phyloP scores from a whole-genome alignment of 1,140 invertebrate genomes.

The Oncopodura yosiiana region DNA sequence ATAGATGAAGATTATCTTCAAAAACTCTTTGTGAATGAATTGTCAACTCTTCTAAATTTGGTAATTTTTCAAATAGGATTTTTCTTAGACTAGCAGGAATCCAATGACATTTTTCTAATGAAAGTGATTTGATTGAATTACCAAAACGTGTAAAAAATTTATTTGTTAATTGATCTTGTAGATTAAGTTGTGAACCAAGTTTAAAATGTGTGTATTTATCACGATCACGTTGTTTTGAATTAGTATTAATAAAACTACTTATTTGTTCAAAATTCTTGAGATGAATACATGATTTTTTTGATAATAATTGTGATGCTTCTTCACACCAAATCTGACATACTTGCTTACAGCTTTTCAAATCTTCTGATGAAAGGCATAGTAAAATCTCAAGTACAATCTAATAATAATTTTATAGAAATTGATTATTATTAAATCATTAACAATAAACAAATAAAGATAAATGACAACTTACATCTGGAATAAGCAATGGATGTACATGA shows the following conservation, averaged over 20 bases:
- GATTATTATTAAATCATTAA: background rate
- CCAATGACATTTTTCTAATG: constrained; percentile 6
- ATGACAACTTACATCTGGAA: background rate
- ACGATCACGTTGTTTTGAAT: background rate
- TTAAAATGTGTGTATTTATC: background rate
- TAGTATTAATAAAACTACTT: background rate
- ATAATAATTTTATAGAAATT: background rate
- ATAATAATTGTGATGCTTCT: background rate
- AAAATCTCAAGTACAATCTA: background rate
- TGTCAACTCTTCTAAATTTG: constrained; percentile 4
- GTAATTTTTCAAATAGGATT: constrained; percentile 9
- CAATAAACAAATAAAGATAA: background rate
- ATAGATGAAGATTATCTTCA: constrained; percentile 2
- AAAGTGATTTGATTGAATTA: background rate
- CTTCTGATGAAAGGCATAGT: background rate
- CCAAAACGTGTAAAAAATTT: constrained; percentile 7
- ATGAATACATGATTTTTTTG: background rate
- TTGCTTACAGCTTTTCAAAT: constrained; percentile 5
- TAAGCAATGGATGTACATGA: constrained; percentile 3
- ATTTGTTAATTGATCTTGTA: constrained; percentile 1
- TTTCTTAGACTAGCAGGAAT: constrained; percentile 10
- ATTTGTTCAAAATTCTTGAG: constrained; percentile 3
- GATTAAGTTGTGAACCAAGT: constrained; percentile 3
- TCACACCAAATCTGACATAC: background rate
- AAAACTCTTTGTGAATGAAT: background rate